These are phyloP conservation scores for Vulpes lagopus DNA, from an alignment of 2,113 vertebrate genomes.

Conservation along the genomic window DNA sequence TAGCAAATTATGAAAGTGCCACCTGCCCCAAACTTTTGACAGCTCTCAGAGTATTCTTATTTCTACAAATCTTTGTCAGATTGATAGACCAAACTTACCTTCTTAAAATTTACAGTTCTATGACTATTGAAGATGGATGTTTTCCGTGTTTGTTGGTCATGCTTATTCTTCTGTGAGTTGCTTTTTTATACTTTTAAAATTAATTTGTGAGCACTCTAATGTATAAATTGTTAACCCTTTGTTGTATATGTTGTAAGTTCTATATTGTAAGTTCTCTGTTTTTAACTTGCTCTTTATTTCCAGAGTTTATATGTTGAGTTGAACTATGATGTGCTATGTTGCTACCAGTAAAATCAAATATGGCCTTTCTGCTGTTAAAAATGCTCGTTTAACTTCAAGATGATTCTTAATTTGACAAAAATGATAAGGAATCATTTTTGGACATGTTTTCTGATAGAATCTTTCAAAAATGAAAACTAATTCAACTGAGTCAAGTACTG, in stretches of 20 bases:
- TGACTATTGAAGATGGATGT: not conserved
- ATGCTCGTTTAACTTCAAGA: not conserved
- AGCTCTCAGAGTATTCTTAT: not conserved
- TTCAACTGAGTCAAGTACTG: not conserved
- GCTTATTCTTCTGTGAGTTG: slow-evolving; percentile 57
- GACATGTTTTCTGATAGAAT: slow-evolving; percentile 30
- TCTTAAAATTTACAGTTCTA: slow-evolving; percentile 38
- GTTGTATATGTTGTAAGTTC: not conserved
- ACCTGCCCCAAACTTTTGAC: not conserved
- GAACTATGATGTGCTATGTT: not conserved
- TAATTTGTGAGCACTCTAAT: not conserved
- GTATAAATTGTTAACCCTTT: slow-evolving; percentile 4
- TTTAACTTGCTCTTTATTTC: slow-evolving; percentile 61
- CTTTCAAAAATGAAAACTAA: slow-evolving; percentile 56
- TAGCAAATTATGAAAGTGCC: not conserved
- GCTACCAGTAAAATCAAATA: slow-evolving; percentile 9
- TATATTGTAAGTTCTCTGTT: slow-evolving; percentile 31
- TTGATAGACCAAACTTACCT: not conserved
- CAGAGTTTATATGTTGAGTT: slow-evolving; percentile 43
- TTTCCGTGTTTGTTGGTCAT: not conserved
- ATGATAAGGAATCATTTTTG: slow-evolving; percentile 47
- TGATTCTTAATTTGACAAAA: slow-evolving; percentile 53
- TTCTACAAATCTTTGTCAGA: not conserved
- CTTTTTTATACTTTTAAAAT: not conserved
- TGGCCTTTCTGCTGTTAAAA: slow-evolving; percentile 40